Evolutionary conservation across 2,797 vertebrate species (phyloP).

Genomic region (Toxotes lorentzi): DNA sequence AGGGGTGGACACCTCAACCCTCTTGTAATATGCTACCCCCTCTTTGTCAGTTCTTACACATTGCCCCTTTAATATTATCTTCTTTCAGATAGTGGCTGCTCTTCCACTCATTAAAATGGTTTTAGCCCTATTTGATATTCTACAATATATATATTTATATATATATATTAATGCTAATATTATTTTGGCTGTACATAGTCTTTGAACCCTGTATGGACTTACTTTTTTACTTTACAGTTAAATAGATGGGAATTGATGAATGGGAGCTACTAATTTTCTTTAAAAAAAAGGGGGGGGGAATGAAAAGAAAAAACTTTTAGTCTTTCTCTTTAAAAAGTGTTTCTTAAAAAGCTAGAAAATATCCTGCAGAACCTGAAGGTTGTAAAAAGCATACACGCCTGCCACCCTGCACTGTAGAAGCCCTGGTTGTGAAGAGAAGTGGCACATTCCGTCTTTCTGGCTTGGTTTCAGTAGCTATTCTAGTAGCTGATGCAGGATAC

Average conservation of each 20-base stretch:
- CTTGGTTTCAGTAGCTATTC: constrained; percentile 52
- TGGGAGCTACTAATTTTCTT: constrained; percentile 26
- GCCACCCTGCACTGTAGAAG: constrained; percentile 71
- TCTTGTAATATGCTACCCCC: no score
- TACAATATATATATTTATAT: constrained; percentile 50
- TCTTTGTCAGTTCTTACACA: no score
- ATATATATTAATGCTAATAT: constrained; percentile 50
- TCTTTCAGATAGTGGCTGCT: constrained; percentile 59
- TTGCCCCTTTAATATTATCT: constrained; percentile 24
- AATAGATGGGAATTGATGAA: constrained; percentile 38
- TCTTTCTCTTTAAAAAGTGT: constrained; percentile 62
- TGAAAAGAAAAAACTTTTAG: not conserved
- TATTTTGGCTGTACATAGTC: constrained; percentile 65
- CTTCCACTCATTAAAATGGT: constrained; percentile 62
- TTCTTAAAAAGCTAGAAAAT: constrained; percentile 77
- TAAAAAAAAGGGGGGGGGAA: not conserved
- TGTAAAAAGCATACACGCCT: constrained; percentile 74
- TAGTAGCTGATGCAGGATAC: constrained; percentile 56
- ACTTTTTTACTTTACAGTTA: constrained; percentile 47
- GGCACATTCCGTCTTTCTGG: constrained; percentile 67
- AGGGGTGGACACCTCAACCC: no score
- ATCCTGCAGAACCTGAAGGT: constrained; percentile 58
- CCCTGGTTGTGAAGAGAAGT: constrained; percentile 69
- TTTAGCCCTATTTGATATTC: constrained; percentile 75
- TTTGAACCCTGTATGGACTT: constrained; percentile 46